Percentiles rank a stretch among this genome's conserved stretches.
Conservation (phyloP, 2,888 invertebrate species). For the Dorcus hopei region DNA sequence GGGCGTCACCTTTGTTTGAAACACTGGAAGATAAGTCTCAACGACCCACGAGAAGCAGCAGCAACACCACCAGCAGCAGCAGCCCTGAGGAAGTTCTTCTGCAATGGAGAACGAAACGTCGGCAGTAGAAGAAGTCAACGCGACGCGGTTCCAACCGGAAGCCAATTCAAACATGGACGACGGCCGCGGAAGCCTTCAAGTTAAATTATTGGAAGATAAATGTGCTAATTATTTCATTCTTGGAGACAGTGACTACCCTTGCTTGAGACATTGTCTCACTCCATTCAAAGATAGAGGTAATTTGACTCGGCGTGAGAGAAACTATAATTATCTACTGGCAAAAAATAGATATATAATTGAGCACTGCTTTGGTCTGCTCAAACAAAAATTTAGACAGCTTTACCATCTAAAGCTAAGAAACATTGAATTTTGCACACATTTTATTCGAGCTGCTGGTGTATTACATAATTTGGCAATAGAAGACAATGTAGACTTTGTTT, state of each 20-base stretch:
- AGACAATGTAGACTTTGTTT: too few relatives aligned
- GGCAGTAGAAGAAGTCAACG: too few relatives aligned
- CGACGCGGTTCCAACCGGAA: too few relatives aligned
- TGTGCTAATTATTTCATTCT: neutral
- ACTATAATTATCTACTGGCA: constrained; percentile 12
- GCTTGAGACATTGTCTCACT: constrained; percentile 10
- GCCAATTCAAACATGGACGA: too few relatives aligned
- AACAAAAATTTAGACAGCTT: constrained; percentile 15
- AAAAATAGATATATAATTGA: constrained; percentile 14
- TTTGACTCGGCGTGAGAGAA: constrained; percentile 10
- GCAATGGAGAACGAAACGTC: too few relatives aligned
- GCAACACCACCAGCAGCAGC: too few relatives aligned
- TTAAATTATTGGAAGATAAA: neutral
- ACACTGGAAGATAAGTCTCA: neutral
- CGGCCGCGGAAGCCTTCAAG: too few relatives aligned
- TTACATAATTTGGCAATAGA: too few relatives aligned
- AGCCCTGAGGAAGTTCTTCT: too few relatives aligned
- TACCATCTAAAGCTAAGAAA: constrained; percentile 14
- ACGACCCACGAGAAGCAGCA: too few relatives aligned
- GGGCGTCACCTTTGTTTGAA: neutral
- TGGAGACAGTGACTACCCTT: constrained; percentile 18
- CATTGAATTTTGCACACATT: neutral
- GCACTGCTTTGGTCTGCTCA: constrained; percentile 16
- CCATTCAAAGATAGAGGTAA: constrained; percentile 18
- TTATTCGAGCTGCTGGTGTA: constrained; percentile 1